A percentile compares a stretch with the other conserved stretches of the same genome.
phyloP scores from a whole-genome alignment of 2,797 vertebrate species.

The Danio albolineatus region DNA sequence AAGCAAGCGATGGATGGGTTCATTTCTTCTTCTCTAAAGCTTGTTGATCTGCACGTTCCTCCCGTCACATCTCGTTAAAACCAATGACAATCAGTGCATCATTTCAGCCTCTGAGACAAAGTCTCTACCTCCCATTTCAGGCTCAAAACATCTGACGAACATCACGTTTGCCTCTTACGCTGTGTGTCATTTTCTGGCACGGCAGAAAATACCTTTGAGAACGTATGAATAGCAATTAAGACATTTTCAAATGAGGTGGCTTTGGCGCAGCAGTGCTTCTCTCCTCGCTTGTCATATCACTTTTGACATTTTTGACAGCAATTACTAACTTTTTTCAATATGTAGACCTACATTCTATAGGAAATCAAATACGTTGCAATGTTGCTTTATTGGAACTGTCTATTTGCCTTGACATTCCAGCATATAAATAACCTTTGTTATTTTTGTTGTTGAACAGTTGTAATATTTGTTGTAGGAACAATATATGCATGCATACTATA shows the following conservation, averaged over 20 bases:
- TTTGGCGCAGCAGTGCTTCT: not conserved
- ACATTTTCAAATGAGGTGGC: slow-evolving; percentile 31
- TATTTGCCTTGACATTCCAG: not conserved
- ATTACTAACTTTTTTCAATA: not conserved
- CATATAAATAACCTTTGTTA: not conserved
- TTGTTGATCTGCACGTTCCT: slow-evolving; percentile 76
- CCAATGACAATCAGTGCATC: slow-evolving; percentile 52
- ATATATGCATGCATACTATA: not conserved
- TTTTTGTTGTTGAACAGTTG: not conserved
- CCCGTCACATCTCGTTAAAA: slow-evolving; percentile 63
- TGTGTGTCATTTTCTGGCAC: slow-evolving; percentile 18
- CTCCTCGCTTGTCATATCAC: slow-evolving; percentile 2
- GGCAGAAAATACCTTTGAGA: slow-evolving; percentile 34
- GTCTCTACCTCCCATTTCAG: slow-evolving; percentile 50
- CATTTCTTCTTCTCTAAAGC: slow-evolving; percentile 77
- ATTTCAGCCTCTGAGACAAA: slow-evolving; percentile 69
- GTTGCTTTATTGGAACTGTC: not conserved
- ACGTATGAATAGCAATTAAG: slow-evolving; percentile 31
- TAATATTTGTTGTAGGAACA: not conserved
- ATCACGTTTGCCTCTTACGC: slow-evolving; percentile 3
- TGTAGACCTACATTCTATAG: not conserved
- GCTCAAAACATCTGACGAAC: slow-evolving; percentile 38
- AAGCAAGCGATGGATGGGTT: slow-evolving; percentile 70
- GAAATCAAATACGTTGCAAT: not conserved
- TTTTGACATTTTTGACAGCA: slow-evolving; percentile 35